These are phyloP conservation scores for Apodemus agrarius DNA, from an alignment of 2,797 vertebrate genomes.

Conservation along the genomic window DNA sequence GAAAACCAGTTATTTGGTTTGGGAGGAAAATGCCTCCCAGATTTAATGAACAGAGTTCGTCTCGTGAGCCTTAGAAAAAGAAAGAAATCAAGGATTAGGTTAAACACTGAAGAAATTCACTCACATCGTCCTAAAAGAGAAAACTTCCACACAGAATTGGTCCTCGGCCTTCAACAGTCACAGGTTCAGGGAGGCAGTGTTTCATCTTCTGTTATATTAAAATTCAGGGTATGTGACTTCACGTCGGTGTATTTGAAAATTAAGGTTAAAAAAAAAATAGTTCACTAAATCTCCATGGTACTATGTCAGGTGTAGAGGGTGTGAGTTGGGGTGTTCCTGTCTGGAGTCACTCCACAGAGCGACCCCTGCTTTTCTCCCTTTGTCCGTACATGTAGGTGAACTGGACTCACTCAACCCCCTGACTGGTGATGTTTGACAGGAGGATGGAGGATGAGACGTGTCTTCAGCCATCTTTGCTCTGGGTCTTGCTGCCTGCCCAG, in stretches of 20 bases:
- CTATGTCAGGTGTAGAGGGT: too few species aligned
- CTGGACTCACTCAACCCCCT: not conserved
- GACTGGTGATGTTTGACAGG: not conserved
- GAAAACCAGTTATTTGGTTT: not conserved
- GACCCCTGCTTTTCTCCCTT: not conserved
- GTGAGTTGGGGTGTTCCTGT: not conserved
- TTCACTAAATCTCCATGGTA: not conserved
- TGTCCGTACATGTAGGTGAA: not conserved
- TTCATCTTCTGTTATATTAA: not conserved
- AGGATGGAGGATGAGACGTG: accelerated
- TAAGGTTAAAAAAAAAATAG: not conserved
- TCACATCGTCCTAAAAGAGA: not conserved
- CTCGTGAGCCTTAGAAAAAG: not conserved
- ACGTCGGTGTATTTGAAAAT: not conserved
- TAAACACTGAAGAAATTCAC: not conserved
- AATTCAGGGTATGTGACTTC: not conserved
- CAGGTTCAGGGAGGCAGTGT: not conserved
- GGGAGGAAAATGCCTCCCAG: not conserved
- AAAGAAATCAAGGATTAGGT: not conserved
- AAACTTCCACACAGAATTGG: not conserved
- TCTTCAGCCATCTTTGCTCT: not conserved
- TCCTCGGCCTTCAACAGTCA: not conserved
- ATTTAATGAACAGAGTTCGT: not conserved
- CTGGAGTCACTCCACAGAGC: not conserved
- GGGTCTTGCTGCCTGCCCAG: not conserved